Evolutionary conservation across 2,888 invertebrate genomes (phyloP), one percentile per base, ranked within the genome.

Genomic region (Watsonalla binaria): DNA sequence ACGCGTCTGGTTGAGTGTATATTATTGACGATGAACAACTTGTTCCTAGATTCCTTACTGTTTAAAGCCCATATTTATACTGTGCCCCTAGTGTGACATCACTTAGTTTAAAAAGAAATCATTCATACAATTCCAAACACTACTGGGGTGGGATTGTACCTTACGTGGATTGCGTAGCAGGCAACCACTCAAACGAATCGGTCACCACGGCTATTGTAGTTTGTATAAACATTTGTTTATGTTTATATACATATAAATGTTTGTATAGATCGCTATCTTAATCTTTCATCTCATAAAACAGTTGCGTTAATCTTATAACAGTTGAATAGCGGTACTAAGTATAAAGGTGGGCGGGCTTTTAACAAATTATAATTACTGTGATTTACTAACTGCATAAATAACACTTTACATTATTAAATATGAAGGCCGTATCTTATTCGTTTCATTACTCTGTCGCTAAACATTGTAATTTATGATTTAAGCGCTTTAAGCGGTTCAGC

Each of bases 281-380:
- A 8, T 11, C 9, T 11, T 11, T 42, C 42, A 42, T 42, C 11
- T 42, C 11, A 11, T 42, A 42, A 42, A 11, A 42, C 8, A 42
- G 11, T 5, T 42, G 42, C 11, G 42, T 42, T 11, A 42, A 11
- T 5, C 37, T 13, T 15, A 14, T 14, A 14, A 46, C 14, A 14
- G 35, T 8, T 13, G 37, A 49, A 70, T 70, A 68, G 61, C 70
- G 64, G 70, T 68, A 64, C 70, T 64, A 62, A 60, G 57, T 59
- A n/a, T n/a, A 48, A 53, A 55, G 54, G 61, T 57, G 70, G 71
- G 74, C 72, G 69, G 63, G 63, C 63, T 74, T 69, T 80, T 78
- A 79, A 76, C 78, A 82, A 82, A 84, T 82, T 82, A 80, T 78
- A 84, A 85, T 86, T 84, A 81, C 82, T 69, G 75, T 84, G 84